Conservation (phyloP, 1,140 invertebrate genomes). For the Danaus plexippus region DNA sequence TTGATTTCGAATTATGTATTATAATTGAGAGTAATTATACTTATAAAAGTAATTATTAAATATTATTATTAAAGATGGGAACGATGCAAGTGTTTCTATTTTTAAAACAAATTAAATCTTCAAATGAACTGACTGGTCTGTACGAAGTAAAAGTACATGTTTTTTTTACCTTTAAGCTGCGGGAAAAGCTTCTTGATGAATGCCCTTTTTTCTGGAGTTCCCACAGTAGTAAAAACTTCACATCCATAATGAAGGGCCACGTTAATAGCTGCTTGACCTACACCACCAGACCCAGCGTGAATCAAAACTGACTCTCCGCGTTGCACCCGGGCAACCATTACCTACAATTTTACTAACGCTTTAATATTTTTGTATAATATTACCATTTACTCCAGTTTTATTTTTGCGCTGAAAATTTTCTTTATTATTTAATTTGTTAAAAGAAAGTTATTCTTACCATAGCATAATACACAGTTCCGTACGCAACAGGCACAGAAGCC, state of each 20-base stretch:
- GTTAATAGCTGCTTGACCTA: constrained; percentile 89
- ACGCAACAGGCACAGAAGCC: constrained; percentile 89
- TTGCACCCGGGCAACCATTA: constrained; percentile 75
- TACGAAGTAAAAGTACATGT: not conserved
- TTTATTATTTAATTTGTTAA: too few relatives aligned
- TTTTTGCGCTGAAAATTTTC: too few relatives aligned
- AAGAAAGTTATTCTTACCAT: constrained; percentile 65
- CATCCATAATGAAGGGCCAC: constrained; percentile 82
- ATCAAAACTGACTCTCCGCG: constrained; percentile 84
- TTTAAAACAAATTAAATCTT: too few relatives aligned
- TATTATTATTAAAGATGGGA: too few relatives aligned
- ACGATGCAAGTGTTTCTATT: too few relatives aligned
- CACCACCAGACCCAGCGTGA: constrained; percentile 90
- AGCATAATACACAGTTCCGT: constrained; percentile 88
- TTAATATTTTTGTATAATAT: constrained; percentile 1
- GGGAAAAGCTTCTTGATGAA: constrained; percentile 85
- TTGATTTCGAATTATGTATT: too few relatives aligned
- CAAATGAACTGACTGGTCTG: too few relatives aligned
- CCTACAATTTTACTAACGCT: constrained; percentile 26
- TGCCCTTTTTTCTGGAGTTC: constrained; percentile 80
- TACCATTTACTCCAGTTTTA: too few relatives aligned
- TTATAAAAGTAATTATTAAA: too few relatives aligned
- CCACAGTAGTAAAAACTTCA: constrained; percentile 82
- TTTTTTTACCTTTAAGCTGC: constrained; percentile 64
- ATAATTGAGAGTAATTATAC: too few relatives aligned